Evolutionary conservation across 2,113 vertebrate species (phyloP).

Genomic region (Albula goreensis): DNA sequence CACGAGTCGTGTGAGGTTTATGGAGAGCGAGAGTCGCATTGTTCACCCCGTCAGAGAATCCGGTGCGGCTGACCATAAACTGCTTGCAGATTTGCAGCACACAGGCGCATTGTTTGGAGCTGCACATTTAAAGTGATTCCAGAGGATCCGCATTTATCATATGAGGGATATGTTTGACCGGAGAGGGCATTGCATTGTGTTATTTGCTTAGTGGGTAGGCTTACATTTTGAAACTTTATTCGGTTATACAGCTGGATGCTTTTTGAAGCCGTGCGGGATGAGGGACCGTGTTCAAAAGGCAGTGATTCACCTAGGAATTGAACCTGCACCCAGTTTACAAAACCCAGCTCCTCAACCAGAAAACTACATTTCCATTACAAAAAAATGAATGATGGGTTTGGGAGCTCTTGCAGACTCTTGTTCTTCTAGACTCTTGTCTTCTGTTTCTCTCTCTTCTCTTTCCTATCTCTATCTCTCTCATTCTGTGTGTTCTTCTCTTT

Average conservation of each 20-base stretch:
- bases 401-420: neutral
- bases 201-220: slow-evolving; percentile 27
- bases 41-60: slow-evolving; percentile 70
- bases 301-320: neutral
- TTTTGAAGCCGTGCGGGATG: neutral
- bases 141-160: slow-evolving; percentile 73
- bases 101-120: slow-evolving; percentile 60
- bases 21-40: slow-evolving; percentile 66
- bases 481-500: slow-evolving; percentile 45
- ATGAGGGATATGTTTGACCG: slow-evolving; percentile 66
- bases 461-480: slow-evolving; percentile 17
- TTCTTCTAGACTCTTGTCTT: no score
- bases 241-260: neutral
- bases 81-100: slow-evolving; percentile 74
- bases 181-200: slow-evolving; percentile 43
- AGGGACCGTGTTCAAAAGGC: neutral
- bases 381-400: neutral
- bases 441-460: slow-evolving; percentile 40
- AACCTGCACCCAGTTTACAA: neutral
- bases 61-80: slow-evolving; percentile 71
- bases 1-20: slow-evolving; percentile 64
- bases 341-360: neutral
- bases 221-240: slow-evolving; percentile 31
- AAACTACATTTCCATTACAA: neutral
- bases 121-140: slow-evolving; percentile 62